Evolutionary conservation across 2,888 invertebrate genomes (phyloP), one percentile per base, ranked within the genome.

Genomic region (Actias luna): DNA sequence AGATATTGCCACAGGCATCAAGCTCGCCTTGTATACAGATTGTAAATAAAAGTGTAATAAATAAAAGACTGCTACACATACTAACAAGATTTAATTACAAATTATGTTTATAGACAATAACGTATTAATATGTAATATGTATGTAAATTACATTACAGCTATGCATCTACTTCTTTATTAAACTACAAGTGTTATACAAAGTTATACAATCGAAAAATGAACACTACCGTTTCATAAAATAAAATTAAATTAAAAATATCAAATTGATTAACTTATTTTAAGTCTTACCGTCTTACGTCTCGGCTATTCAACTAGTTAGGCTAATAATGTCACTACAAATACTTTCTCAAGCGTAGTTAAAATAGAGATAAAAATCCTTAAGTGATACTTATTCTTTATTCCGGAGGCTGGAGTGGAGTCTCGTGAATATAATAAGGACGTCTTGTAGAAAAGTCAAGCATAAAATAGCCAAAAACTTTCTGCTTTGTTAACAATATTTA

Each of bases 331-430:
- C 5, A 16, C 29, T 29, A 8, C 2, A n/a, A 55, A 29, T 16
- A 7, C 1, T 29, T 55, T n/a, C 55, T 55, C 29, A 29, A 55
- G 55, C 55, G 55, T 29, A 29, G 55, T n/a, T 55, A 55, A 55
- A 55, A 29, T 18, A 55, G 29, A 55, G n/a, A 3, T 50, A 50
- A 55, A 55, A 29, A 55, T 29, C n/a, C n/a, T 55, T n/a, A 29
- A 55, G 55, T 55, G 55, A 55, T 29, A 55, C 55, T 55, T 55
- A 1, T 55, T 55, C 55, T 8, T 52, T 22, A 52, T 27, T 29
- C 29, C 10, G 12, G 29, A 55, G 55, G 29, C 55, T 55, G 29
- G 29, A 29, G 27, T 55, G 29, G 55, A 29, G 27, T 29, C n/a
- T 55, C 8, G 55, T 18, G n/a, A 29, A 55, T 55, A 16, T 16